phyloP scores from a whole-genome alignment of 2,113 vertebrate species.

The Naja naja region DNA sequence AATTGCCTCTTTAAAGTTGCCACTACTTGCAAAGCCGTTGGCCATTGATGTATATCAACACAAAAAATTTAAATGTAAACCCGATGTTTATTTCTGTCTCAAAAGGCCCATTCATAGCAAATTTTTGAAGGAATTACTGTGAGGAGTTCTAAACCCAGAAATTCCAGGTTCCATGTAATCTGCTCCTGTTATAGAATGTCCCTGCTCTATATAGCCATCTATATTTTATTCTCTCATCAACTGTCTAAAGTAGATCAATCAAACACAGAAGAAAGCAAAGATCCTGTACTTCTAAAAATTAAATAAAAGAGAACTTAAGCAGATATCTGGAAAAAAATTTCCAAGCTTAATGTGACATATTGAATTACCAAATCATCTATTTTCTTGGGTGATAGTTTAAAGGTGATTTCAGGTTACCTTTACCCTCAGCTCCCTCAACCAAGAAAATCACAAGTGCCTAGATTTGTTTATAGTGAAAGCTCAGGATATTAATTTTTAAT shows the following conservation, averaged over 20 bases:
- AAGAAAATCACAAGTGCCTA: neutral
- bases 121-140: neutral
- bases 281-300: neutral
- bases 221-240: neutral
- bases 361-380: neutral
- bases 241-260: neutral
- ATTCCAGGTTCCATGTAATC: neutral
- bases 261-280: neutral
- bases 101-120: neutral
- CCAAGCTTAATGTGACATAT: neutral
- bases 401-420: neutral
- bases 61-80: neutral
- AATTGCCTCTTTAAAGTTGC: neutral
- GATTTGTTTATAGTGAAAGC: neutral
- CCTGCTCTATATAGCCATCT: neutral
- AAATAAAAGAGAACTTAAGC: neutral
- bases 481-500: neutral
- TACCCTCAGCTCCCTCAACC: neutral
- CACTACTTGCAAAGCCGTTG: neutral
- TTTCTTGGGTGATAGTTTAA: neutral
- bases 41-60: neutral
- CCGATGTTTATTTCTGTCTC: neutral
- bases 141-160: neutral
- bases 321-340: neutral
- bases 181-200: neutral